Conservation (phyloP, 2,113 vertebrate genomes). For the Nannospalax galili region DNA sequence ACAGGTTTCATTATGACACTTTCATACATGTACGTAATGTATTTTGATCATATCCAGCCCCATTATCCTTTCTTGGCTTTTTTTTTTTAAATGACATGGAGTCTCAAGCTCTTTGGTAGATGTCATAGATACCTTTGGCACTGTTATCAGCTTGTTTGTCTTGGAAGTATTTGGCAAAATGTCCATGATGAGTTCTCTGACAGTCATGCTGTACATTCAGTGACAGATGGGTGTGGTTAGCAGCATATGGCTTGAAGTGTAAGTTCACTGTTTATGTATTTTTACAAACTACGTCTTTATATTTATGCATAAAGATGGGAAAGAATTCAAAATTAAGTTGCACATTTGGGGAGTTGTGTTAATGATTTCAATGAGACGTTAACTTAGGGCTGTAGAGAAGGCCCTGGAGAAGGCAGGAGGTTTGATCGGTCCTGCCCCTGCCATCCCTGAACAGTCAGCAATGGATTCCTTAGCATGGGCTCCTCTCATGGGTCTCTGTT, state of each 20-base stretch:
- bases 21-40: neutral
- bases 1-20: neutral
- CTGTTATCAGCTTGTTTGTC: constrained; percentile 17
- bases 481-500: neutral
- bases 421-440: no score
- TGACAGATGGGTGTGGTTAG: constrained; percentile 64
- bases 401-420: neutral
- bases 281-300: constrained; percentile 54
- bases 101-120: neutral
- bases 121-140: neutral
- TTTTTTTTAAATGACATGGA: neutral
- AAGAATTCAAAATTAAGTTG: constrained; percentile 59
- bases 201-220: constrained; percentile 8
- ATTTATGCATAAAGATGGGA: constrained; percentile 53
- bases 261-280: constrained; percentile 64
- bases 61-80: neutral
- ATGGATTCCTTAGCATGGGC: neutral
- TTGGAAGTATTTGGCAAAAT: constrained; percentile 47
- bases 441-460: no score
- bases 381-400: neutral
- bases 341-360: constrained; percentile 41
- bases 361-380: neutral
- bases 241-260: constrained; percentile 21
- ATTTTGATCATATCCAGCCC: neutral
- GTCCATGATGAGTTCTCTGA: neutral